These are phyloP conservation scores for Antedon mediterranea DNA, from an alignment of 53 echinoderm and acorn worm genomes.

Conservation along the genomic window DNA sequence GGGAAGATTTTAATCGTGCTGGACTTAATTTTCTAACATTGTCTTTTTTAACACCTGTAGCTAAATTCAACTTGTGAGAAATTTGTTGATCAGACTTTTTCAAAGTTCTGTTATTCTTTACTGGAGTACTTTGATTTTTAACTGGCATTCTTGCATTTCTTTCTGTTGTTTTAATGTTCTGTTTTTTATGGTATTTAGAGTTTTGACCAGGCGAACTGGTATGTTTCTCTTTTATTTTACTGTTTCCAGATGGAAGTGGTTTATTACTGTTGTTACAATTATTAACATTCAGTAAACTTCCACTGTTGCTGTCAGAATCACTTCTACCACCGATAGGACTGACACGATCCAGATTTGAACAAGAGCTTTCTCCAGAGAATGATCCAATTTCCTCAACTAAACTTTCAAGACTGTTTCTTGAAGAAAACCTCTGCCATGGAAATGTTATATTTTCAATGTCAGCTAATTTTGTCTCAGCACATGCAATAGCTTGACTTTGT, in stretches of 20 bases:
- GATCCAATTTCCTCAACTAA: not conserved
- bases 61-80: not conserved
- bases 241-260: not conserved
- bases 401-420: slow-evolving; percentile 8
- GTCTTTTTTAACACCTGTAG: not conserved
- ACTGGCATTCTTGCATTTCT: not conserved
- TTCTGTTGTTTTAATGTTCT: not conserved
- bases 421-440: slow-evolving; percentile 24
- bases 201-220: not conserved
- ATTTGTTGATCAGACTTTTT: not conserved
- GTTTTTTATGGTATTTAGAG: not conserved
- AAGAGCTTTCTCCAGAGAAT: not conserved
- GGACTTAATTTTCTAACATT: not conserved
- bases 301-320: slow-evolving; percentile 33
- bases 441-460: slow-evolving; percentile 55
- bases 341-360: slow-evolving; percentile 17
- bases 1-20: not conserved
- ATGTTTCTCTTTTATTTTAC: not conserved
- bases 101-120: not conserved
- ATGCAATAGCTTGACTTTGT: slow-evolving; percentile 49
- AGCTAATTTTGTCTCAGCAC: slow-evolving; percentile 67
- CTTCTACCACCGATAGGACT: slow-evolving; percentile 41
- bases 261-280: slow-evolving; percentile 9
- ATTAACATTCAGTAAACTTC: slow-evolving; percentile 16
- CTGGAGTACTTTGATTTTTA: not conserved